These are phyloP conservation scores for Corythoichthys haematopterus DNA, from an alignment of 2,113 vertebrate species.

Conservation along the genomic window DNA sequence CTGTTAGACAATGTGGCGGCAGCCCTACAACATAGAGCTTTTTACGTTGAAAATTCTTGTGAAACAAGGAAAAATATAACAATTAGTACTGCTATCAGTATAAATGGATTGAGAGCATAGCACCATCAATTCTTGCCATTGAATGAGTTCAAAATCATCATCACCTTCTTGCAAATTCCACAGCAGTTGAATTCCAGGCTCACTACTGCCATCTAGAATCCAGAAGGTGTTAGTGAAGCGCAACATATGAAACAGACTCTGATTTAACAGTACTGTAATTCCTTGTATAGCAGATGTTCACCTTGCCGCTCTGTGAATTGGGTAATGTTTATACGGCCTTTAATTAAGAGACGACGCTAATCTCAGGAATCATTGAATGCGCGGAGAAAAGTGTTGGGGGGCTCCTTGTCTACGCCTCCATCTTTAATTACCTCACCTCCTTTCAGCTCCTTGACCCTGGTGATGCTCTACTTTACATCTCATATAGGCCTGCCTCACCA, in stretches of 20 bases:
- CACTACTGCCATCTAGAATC: constrained; percentile 66
- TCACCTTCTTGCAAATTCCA: no score
- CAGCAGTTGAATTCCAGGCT: constrained; percentile 16
- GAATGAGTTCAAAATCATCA: no score
- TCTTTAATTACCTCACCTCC: constrained; percentile 42
- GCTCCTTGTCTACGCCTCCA: constrained; percentile 24
- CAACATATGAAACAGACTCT: constrained; percentile 18
- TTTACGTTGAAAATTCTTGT: no score
- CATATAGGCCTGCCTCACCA: constrained; percentile 4
- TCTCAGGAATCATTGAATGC: constrained; percentile 43
- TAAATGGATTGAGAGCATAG: no score
- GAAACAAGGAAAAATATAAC: no score
- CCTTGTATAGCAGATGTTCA: constrained; percentile 62
- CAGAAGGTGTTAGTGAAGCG: constrained; percentile 14
- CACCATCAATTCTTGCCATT: no score
- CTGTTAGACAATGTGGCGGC: no score
- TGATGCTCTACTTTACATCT: not conserved
- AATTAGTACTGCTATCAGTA: no score
- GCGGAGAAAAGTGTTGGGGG: constrained; percentile 35
- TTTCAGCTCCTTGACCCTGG: constrained; percentile 10
- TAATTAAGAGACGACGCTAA: constrained; percentile 64
- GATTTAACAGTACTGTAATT: constrained; percentile 23
- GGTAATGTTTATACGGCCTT: constrained; percentile 56
- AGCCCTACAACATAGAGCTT: no score
- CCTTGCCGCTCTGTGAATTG: constrained; percentile 64